Evolutionary conservation across 64 coral and sea anemone species (phyloP), one percentile per base, ranked within the genome.

Genomic region (Catalaphyllia jardinei): DNA sequence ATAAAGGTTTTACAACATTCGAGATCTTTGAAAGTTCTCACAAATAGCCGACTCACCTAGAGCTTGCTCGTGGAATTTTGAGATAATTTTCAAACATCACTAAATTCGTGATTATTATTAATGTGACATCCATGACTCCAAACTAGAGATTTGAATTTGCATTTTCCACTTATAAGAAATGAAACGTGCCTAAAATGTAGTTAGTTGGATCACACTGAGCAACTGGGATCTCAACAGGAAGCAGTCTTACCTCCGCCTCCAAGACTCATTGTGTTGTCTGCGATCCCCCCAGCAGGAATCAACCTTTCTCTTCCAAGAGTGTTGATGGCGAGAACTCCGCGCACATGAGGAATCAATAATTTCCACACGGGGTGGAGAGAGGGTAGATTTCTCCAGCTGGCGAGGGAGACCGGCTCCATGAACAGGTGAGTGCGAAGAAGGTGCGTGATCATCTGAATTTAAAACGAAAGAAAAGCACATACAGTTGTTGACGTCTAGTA

Each of bases 341-440:
- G 55, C 5, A 98, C 78, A 60, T 98, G 96, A 62, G 89, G 93
- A 27, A 81, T 80, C 4, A 98, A 69, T 1, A 98, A 86, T 30
- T 94, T 94, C 73, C 91, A 94, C 20, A 98, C 31, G 72, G 96
- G 96, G 62, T 98, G 96, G 89, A 98, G 79, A 0, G 92, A 98
- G 18, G 96, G 96, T 8, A 98, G 75, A 24, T 91, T 59, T 55
- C 96, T 59, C 96, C 96, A 98, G 22, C 92, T 31, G 2, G 96
- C 89, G 6, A 98, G 86, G 54, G 96, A 72, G 59, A 98, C 86
- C 18, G 87, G 83, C 54, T 98, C 96, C 79, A 94, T 94, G 28
- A 88, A 72, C 11, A 98, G 79, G 67, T 98, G 96, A 19, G 92
- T 94, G 10, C 79, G 69, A 42, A 98, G 79, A 55, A 98, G 86